phyloP scores from a whole-genome alignment of 1,140 invertebrate species.

The Mamestra configurata region DNA sequence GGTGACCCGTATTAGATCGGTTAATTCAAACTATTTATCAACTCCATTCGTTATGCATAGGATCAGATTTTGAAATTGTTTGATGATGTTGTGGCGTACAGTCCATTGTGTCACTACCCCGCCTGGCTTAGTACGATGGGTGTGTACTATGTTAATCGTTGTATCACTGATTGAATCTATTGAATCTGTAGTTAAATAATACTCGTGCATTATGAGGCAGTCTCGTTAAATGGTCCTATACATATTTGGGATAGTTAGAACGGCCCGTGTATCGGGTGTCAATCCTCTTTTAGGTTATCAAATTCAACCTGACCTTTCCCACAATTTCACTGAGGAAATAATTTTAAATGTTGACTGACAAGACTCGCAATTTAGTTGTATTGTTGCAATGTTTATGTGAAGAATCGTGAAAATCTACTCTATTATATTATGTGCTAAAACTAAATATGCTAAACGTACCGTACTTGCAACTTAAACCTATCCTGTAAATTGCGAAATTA shows the following conservation, averaged over 20 bases:
- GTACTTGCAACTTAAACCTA: background rate
- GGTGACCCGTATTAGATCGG: constrained; percentile 88
- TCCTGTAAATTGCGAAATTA: constrained; percentile 5
- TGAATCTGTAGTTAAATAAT: constrained; percentile 71
- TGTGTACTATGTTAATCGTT: constrained; percentile 82
- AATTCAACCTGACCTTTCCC: constrained; percentile 4
- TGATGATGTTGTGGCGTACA: constrained; percentile 85
- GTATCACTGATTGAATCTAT: constrained; percentile 79
- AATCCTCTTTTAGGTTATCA: constrained; percentile 6
- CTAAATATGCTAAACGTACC: background rate
- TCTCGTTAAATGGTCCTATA: constrained; percentile 43
- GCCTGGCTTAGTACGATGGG: constrained; percentile 83
- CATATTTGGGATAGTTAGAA: constrained; percentile 33
- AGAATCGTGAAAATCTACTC: too few relatives aligned
- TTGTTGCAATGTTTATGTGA: background rate
- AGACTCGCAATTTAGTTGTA: constrained; percentile 2
- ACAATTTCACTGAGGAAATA: background rate
- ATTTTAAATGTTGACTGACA: background rate
- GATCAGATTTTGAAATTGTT: constrained; percentile 87
- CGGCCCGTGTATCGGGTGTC: background rate
- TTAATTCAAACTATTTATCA: constrained; percentile 88
- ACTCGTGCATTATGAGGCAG: constrained; percentile 67
- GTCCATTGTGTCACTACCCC: constrained; percentile 75
- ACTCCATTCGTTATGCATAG: constrained; percentile 87
- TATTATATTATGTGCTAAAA: background rate